phyloP scores from a whole-genome alignment of 2,797 vertebrate species.

The Characodon lateralis region DNA sequence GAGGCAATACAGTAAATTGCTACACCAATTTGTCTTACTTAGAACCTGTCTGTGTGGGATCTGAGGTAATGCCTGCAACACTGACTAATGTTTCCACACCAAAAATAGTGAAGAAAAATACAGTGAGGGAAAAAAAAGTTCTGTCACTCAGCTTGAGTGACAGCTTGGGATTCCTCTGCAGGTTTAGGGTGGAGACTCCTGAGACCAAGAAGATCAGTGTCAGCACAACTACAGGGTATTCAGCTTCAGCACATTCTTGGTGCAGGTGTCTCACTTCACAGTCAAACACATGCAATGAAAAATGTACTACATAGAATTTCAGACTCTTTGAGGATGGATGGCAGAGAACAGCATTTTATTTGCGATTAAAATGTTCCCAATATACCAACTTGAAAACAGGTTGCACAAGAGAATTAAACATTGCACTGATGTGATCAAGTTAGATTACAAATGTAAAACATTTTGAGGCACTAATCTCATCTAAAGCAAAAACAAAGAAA shows the following conservation, averaged over 20 bases:
- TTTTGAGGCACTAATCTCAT: not conserved
- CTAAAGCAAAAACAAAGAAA: not conserved
- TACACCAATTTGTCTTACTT: slow-evolving; percentile 9
- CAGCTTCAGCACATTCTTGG: slow-evolving; percentile 19
- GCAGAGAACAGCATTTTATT: not conserved
- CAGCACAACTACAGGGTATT: slow-evolving; percentile 8
- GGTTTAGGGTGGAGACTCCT: not conserved
- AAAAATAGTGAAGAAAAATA: not conserved
- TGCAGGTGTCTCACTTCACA: slow-evolving; percentile 35
- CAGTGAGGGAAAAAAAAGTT: too few species aligned
- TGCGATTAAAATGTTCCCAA: not conserved
- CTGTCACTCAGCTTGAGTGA: slow-evolving; percentile 1
- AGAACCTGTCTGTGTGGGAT: slow-evolving; percentile 43
- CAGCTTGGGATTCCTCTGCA: slow-evolving; percentile 34
- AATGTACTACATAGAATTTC: not conserved
- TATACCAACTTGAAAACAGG: not conserved
- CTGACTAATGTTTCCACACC: slow-evolving; percentile 12
- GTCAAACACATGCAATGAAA: not conserved
- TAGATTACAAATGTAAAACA: not conserved
- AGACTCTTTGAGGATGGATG: not conserved
- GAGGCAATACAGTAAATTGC: slow-evolving; percentile 24
- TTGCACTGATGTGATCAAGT: not conserved
- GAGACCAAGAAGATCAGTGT: slow-evolving; percentile 20
- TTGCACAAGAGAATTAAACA: not conserved
- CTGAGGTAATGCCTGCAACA: not conserved